phyloP scores from a whole-genome alignment of 2,888 invertebrate species.

The Stenodera caucasica region DNA sequence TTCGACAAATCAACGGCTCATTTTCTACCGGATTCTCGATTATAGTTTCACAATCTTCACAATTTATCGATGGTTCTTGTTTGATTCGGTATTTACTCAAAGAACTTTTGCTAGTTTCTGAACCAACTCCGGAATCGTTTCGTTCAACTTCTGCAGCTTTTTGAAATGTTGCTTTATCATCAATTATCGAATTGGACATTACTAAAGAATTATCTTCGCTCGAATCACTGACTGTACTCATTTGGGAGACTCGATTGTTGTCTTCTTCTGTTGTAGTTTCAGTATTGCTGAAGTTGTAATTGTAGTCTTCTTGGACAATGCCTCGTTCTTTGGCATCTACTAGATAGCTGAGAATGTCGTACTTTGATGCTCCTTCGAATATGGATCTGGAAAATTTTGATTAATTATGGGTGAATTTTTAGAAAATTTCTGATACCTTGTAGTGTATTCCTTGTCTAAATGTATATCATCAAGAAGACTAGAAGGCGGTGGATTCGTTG shows the following conservation, averaged over 20 bases:
- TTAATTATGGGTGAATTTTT: not conserved
- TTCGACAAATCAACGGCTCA: slow-evolving; percentile 81
- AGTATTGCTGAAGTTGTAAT: slow-evolving; percentile 63
- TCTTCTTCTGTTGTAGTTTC: slow-evolving; percentile 56
- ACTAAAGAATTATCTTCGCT: slow-evolving; percentile 80
- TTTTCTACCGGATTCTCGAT: slow-evolving; percentile 77
- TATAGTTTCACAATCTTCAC: slow-evolving; percentile 85
- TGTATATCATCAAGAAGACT: slow-evolving; percentile 65
- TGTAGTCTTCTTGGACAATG: slow-evolving; percentile 72
- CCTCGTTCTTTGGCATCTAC: slow-evolving; percentile 83
- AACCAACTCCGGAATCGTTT: slow-evolving; percentile 91
- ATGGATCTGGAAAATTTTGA: slow-evolving; percentile 58
- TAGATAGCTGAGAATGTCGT: slow-evolving; percentile 85
- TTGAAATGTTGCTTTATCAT: slow-evolving; percentile 61
- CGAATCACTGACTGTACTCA: slow-evolving; percentile 82
- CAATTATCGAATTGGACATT: slow-evolving; percentile 62
- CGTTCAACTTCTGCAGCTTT: slow-evolving; percentile 80
- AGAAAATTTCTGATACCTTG: slow-evolving; percentile 51
- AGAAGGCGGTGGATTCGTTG: slow-evolving; percentile 75
- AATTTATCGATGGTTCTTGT: slow-evolving; percentile 58
- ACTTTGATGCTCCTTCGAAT: slow-evolving; percentile 82
- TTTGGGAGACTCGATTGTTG: slow-evolving; percentile 72
- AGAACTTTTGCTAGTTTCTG: slow-evolving; percentile 86
- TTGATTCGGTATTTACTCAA: slow-evolving; percentile 72
- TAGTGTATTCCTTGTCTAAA: slow-evolving; percentile 70